Conservation (phyloP, 2,113 vertebrate species). For the Cairina moschata region DNA sequence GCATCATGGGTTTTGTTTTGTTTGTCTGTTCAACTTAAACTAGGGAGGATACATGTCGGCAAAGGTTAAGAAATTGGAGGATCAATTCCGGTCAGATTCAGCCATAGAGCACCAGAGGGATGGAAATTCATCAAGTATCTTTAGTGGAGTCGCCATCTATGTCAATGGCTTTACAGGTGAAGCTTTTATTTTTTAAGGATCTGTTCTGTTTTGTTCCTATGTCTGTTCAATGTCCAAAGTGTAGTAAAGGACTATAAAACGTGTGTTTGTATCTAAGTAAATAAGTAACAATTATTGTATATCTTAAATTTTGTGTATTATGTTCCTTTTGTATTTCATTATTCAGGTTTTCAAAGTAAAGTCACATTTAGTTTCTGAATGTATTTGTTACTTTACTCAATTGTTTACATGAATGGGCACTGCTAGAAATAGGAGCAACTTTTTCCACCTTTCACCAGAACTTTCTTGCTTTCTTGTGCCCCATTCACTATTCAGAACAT, state of each 20-base stretch:
- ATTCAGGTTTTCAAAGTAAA: not conserved
- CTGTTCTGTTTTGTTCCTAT: not conserved
- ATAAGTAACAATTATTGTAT: not conserved
- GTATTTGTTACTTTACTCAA: not conserved
- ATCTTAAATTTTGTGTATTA: not conserved
- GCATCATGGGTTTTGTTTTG: not conserved
- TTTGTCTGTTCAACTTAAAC: slow-evolving; percentile 49
- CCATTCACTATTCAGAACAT: not conserved
- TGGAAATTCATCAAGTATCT: slow-evolving; percentile 86
- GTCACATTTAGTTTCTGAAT: not conserved
- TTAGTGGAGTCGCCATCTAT: slow-evolving; percentile 93
- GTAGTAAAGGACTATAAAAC: not conserved
- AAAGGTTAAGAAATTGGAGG: slow-evolving; percentile 93
- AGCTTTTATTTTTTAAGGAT: slow-evolving; percentile 33
- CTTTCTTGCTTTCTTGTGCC: not conserved
- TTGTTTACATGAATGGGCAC: not conserved
- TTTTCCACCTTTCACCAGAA: not conserved
- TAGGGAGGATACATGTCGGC: slow-evolving; percentile 96
- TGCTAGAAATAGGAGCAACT: not conserved
- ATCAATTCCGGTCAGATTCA: slow-evolving; percentile 91
- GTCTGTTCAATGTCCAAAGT: not conserved
- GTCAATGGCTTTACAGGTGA: slow-evolving; percentile 98
- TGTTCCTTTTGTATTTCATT: not conserved
- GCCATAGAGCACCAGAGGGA: slow-evolving; percentile 86
- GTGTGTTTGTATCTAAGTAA: not conserved